These are phyloP conservation scores for Dipodomys merriami DNA, from an alignment of 2,113 vertebrate species.

Conservation along the genomic window DNA sequence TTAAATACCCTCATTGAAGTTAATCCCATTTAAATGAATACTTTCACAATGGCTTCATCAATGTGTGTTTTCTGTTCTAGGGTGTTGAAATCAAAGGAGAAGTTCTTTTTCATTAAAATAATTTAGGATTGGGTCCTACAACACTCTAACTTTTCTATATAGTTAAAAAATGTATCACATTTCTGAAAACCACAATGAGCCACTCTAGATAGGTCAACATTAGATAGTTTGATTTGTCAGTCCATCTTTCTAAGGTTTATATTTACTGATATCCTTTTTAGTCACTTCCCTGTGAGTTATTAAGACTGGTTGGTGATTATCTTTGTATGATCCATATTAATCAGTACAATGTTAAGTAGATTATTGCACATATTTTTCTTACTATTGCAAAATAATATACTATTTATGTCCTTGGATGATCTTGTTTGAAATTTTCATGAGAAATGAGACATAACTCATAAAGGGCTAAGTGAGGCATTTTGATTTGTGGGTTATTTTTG, in stretches of 20 bases:
- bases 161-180: constrained; percentile 43
- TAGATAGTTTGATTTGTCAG: constrained; percentile 43
- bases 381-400: constrained; percentile 9
- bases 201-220: constrained; percentile 28
- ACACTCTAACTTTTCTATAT: constrained; percentile 17
- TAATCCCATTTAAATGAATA: constrained; percentile 35
- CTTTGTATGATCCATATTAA: constrained; percentile 43
- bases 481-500: constrained; percentile 3
- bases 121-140: constrained; percentile 6
- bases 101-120: constrained; percentile 46
- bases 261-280: constrained; percentile 58
- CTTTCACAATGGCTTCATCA: constrained; percentile 19
- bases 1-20: constrained; percentile 2
- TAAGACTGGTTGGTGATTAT: constrained; percentile 60
- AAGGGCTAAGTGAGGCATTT: constrained; percentile 12
- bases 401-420: constrained; percentile 33
- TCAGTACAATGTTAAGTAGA: neutral
- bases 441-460: constrained; percentile 9
- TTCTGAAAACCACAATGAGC: constrained; percentile 44
- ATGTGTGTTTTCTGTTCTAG: neutral
- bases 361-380: constrained; percentile 1
- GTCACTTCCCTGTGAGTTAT: constrained; percentile 35
- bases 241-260: constrained; percentile 42
- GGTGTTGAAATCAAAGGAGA: constrained; percentile 8
- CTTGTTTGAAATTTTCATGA: constrained; percentile 45